A percentile compares a stretch with the other conserved stretches of the same genome.
These are phyloP conservation scores for Pachyuromys duprasi DNA, from an alignment of 2,797 vertebrate species.

Conservation along the genomic window DNA sequence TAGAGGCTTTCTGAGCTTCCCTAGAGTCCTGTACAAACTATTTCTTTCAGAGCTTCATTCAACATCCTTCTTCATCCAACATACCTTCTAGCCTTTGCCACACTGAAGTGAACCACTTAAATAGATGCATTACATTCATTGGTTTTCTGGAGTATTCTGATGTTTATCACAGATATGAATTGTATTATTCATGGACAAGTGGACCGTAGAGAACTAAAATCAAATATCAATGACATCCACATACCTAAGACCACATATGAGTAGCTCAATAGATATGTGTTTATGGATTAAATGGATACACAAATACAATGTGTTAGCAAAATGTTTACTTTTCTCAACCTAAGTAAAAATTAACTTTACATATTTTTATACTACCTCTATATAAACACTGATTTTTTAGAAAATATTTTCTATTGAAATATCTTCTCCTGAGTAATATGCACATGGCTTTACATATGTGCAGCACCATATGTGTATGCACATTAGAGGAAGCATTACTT, in stretches of 20 bases:
- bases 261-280: not conserved
- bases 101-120: not conserved
- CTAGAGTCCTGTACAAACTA: not conserved
- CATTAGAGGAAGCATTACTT: not conserved
- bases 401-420: not conserved
- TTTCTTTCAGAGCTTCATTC: not conserved
- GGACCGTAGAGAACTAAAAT: not conserved
- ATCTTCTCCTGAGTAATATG: not conserved
- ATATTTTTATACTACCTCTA: not conserved
- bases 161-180: not conserved
- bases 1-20: not conserved
- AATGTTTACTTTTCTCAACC: not conserved
- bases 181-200: not conserved
- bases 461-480: no score
- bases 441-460: not conserved
- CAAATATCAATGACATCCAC: not conserved
- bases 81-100: not conserved
- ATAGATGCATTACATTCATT: not conserved
- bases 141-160: not conserved
- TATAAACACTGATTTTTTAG: not conserved
- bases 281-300: not conserved
- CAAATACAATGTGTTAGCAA: not conserved
- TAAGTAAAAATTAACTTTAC: not conserved
- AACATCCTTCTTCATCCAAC: not conserved
- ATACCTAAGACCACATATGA: not conserved